Evolutionary conservation across 2,113 vertebrate species (phyloP).

Genomic region (Cyprinus carpio): DNA sequence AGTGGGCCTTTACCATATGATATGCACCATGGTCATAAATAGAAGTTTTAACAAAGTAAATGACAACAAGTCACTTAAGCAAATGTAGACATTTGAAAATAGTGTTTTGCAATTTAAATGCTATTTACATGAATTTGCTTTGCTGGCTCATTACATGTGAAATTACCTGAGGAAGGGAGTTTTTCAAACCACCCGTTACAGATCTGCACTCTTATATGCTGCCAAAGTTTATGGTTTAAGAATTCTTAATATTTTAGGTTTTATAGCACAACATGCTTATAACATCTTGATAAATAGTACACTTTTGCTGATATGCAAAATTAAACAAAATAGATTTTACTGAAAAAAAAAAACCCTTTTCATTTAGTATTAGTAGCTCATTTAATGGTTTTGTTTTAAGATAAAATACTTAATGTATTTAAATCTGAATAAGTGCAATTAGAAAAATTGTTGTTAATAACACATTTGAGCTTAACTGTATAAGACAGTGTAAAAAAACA

Average conservation of each 20-base stretch:
- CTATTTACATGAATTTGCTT: constrained; percentile 26
- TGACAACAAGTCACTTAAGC: neutral
- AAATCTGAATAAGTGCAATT: too few species aligned
- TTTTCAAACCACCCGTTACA: constrained; percentile 12
- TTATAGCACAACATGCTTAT: neutral
- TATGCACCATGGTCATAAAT: neutral
- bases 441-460: too few species aligned
- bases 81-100: neutral
- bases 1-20: neutral
- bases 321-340: too few species aligned
- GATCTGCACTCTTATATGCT: neutral
- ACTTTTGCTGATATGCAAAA: too few species aligned
- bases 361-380: too few species aligned
- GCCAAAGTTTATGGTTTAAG: neutral
- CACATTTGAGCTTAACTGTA: too few species aligned
- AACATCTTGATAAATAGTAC: too few species aligned
- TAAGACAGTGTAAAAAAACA: too few species aligned
- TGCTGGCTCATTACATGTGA: neutral
- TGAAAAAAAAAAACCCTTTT: too few species aligned
- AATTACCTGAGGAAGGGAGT: neutral
- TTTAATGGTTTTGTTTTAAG: too few species aligned
- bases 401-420: too few species aligned
- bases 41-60: neutral
- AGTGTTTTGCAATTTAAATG: constrained; percentile 18
- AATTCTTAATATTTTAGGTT: neutral